phyloP scores from a whole-genome alignment of 2,888 invertebrate species.

The Cabera pusaria region DNA sequence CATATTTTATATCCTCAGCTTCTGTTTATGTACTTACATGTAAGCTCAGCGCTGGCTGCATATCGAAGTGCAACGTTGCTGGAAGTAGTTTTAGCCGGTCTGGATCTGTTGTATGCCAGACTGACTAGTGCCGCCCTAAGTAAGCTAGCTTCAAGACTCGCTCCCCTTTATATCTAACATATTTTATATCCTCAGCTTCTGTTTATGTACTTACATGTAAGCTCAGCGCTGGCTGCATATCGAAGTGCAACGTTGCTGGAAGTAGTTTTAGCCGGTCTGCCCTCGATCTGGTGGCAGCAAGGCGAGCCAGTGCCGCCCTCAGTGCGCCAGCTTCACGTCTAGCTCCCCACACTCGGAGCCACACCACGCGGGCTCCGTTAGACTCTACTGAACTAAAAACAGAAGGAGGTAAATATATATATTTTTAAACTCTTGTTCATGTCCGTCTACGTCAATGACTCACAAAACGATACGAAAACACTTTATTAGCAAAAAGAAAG shows the following conservation, averaged over 20 bases:
- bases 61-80: too few species aligned
- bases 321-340: slow-evolving; percentile 62
- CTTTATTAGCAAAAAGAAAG: too few species aligned
- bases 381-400: slow-evolving; percentile 52
- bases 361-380: slow-evolving; percentile 56
- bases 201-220: slow-evolving; percentile 85
- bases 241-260: slow-evolving; percentile 87
- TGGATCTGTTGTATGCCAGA: slow-evolving; percentile 52
- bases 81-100: slow-evolving; percentile 10
- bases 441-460: too few species aligned
- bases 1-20: too few species aligned
- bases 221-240: slow-evolving; percentile 88
- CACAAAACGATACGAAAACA: too few species aligned
- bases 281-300: slow-evolving; percentile 52
- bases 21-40: slow-evolving; percentile 80
- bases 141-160: slow-evolving; percentile 59
- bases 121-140: slow-evolving; percentile 63
- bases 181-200: neutral
- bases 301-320: slow-evolving; percentile 60
- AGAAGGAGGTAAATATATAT: too few species aligned
- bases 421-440: too few species aligned
- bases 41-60: too few species aligned
- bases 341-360: slow-evolving; percentile 66
- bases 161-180: too few species aligned
- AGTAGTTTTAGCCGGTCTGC: slow-evolving; percentile 53